Evolutionary conservation across 2,888 invertebrate species (phyloP).

Genomic region (Pristionchus exspectatus): DNA sequence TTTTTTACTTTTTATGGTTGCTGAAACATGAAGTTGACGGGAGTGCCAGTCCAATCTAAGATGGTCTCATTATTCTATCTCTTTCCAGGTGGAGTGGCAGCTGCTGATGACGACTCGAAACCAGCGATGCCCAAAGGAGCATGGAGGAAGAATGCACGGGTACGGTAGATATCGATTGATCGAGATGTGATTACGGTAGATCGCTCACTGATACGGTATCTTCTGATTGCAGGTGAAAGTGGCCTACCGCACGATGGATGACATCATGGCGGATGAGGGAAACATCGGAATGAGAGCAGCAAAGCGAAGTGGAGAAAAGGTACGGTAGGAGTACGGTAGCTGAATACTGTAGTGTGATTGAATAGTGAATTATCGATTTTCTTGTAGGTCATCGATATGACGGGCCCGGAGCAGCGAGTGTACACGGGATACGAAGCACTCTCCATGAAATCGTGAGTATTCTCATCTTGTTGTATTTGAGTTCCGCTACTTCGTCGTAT

Average conservation of each 20-base stretch:
- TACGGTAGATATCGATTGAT: slow-evolving; percentile 17
- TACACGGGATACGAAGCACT: slow-evolving; percentile 79
- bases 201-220: neutral
- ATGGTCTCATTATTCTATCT: neutral
- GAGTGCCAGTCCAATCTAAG: neutral
- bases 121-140: slow-evolving; percentile 59
- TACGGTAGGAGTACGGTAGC: slow-evolving; percentile 2
- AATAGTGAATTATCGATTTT: neutral
- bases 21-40: neutral
- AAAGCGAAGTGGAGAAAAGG: slow-evolving; percentile 53
- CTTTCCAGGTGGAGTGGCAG: slow-evolving; percentile 53
- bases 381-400: slow-evolving; percentile 93
- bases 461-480: neutral
- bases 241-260: slow-evolving; percentile 81
- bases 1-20: neutral
- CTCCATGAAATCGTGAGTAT: slow-evolving; percentile 67
- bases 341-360: neutral
- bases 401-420: slow-evolving; percentile 93
- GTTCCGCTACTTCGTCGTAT: neutral
- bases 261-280: slow-evolving; percentile 80
- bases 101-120: slow-evolving; percentile 55
- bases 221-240: slow-evolving; percentile 59
- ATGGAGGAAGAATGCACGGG: slow-evolving; percentile 85
- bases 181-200: neutral
- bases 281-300: slow-evolving; percentile 54